Conservation (phyloP, 2,888 invertebrate species). For the Epinotia bilunana region DNA sequence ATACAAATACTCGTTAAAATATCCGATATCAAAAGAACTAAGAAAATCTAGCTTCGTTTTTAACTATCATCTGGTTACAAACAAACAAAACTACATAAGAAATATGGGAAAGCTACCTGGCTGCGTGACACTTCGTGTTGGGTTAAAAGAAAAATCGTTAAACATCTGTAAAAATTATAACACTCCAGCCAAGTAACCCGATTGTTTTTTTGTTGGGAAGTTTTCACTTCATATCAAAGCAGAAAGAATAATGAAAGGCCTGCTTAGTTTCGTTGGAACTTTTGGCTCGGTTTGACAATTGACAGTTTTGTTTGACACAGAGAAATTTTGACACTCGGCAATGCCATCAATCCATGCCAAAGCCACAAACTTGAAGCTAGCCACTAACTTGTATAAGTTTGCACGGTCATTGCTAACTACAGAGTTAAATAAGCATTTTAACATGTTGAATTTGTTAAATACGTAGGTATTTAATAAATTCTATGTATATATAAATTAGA, state of each 20-base stretch:
- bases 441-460: not conserved
- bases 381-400: not conserved
- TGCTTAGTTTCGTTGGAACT: not conserved
- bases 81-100: not conserved
- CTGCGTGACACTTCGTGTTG: constrained; percentile 13
- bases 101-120: not conserved
- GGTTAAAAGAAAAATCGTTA: not conserved
- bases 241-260: not conserved
- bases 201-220: not conserved
- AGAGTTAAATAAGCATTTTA: not conserved
- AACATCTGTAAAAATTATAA: not conserved
- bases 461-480: too few relatives aligned
- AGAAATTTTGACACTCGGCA: not conserved
- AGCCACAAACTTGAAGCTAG: not conserved
- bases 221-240: not conserved
- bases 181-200: not conserved
- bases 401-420: not conserved
- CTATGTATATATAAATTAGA: too few relatives aligned
- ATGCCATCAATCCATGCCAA: not conserved
- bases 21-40: not conserved
- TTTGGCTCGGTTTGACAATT: not conserved
- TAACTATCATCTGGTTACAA: not conserved
- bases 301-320: not conserved
- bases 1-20: constrained; percentile 1
- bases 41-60: not conserved